A percentile compares a stretch with the other conserved stretches of the same genome.
phyloP scores from a whole-genome alignment of 2,797 vertebrate genomes.

The Pseudochaenichthys georgianus region DNA sequence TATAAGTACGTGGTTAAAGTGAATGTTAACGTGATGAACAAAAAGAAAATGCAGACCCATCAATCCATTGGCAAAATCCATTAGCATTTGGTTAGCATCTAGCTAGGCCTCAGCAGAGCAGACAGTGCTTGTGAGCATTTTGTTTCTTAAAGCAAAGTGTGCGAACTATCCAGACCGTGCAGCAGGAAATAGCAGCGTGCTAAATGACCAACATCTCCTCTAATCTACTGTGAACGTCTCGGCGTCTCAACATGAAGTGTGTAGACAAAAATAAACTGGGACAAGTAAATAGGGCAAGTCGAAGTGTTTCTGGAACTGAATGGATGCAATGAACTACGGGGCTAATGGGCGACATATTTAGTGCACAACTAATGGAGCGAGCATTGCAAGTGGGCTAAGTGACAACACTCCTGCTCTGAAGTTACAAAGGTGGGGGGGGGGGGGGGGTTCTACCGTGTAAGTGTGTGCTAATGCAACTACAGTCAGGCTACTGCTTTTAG shows the following conservation, averaged over 20 bases:
- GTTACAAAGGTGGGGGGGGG: slow-evolving; percentile 10
- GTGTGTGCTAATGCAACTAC: slow-evolving; percentile 62
- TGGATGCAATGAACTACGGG: slow-evolving; percentile 61
- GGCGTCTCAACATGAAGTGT: slow-evolving; percentile 8
- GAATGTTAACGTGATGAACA: no score
- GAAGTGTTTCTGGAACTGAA: slow-evolving; percentile 71
- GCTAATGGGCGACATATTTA: slow-evolving; percentile 62
- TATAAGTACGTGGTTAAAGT: no score
- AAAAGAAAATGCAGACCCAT: no score
- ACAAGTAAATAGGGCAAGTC: slow-evolving; percentile 55
- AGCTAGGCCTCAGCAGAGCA: slow-evolving; percentile 66
- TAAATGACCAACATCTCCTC: neutral
- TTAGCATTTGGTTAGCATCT: slow-evolving; percentile 46
- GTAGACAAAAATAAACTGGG: slow-evolving; percentile 38
- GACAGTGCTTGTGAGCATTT: slow-evolving; percentile 53
- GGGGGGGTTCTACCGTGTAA: slow-evolving; percentile 51
- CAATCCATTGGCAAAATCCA: no score
- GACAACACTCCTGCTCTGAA: slow-evolving; percentile 75
- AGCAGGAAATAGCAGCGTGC: slow-evolving; percentile 42
- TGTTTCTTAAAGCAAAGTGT: slow-evolving; percentile 28
- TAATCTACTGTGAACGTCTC: slow-evolving; percentile 16
- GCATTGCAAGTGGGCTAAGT: slow-evolving; percentile 43
- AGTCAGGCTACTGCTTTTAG: slow-evolving; percentile 86
- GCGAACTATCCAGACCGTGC: slow-evolving; percentile 43
- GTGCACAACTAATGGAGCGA: slow-evolving; percentile 32